Evolutionary conservation across 2,888 invertebrate genomes (phyloP).

Genomic region (Neoscelio sp.): DNA sequence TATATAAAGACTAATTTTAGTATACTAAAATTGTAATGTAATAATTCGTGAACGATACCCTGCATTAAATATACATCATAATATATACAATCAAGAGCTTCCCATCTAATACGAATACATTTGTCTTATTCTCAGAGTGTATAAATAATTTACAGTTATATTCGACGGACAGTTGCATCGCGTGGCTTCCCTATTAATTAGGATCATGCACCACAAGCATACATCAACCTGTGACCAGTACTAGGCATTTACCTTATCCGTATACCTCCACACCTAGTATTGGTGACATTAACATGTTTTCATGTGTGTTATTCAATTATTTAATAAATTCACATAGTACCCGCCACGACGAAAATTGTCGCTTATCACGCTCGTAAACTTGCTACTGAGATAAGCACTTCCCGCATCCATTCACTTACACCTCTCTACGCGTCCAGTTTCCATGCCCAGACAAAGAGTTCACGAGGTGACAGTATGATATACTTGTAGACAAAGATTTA

Average conservation of each 20-base stretch:
- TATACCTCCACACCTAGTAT: conserved; percentile 39
- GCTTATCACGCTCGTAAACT: conserved; percentile 71
- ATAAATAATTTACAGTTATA: conserved; percentile 77
- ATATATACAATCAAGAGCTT: conserved; percentile 2
- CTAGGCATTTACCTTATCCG: conserved; percentile 63
- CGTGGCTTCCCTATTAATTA: conserved; percentile 82
- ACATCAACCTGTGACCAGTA: conserved; percentile 78
- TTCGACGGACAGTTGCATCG: conserved; percentile 80
- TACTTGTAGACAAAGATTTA: no score
- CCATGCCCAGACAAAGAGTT: conserved; percentile 4
- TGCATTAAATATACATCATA: no score
- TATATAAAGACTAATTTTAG: no score
- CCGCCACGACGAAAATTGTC: conserved; percentile 55
- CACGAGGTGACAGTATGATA: background rate
- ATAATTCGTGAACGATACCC: no score
- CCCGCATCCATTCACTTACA: conserved; percentile 20
- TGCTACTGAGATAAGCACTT: conserved; percentile 37
- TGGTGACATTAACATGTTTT: conserved; percentile 73
- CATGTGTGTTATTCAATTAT: conserved; percentile 67
- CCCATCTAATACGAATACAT: conserved; percentile 68
- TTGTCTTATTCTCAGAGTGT: conserved; percentile 61
- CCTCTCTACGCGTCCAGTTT: conserved; percentile 7
- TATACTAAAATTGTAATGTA: no score
- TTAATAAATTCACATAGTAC: conserved; percentile 53
- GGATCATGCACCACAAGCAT: conserved; percentile 81